Evolutionary conservation across 2,113 vertebrate genomes (phyloP).

Genomic region (Cynocephalus volans): DNA sequence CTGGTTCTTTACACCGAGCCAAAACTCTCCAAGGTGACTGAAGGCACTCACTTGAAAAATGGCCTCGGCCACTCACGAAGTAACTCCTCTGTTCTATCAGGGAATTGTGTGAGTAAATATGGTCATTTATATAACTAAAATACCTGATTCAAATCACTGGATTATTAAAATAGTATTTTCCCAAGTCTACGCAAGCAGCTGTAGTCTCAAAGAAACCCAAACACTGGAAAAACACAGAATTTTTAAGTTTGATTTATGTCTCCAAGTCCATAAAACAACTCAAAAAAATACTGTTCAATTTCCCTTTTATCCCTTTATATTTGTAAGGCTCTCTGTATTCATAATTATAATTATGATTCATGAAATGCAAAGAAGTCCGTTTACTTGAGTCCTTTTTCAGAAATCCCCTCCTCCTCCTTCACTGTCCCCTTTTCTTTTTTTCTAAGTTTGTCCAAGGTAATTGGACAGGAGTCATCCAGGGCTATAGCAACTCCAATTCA

Average conservation of each 20-base stretch:
- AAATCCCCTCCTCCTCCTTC: not conserved
- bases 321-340: not conserved
- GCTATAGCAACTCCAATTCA: not conserved
- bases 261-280: conserved; percentile 5
- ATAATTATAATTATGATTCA: conserved; percentile 56
- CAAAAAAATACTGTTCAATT: conserved; percentile 36
- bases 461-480: not conserved
- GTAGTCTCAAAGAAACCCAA: conserved; percentile 36
- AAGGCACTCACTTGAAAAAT: not conserved
- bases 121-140: not conserved
- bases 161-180: conserved; percentile 53
- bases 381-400: conserved; percentile 2
- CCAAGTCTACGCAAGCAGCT: conserved; percentile 26
- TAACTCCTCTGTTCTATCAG: not conserved
- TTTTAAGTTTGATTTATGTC: conserved; percentile 74
- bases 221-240: conserved; percentile 37
- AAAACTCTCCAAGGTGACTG: not conserved
- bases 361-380: conserved; percentile 28
- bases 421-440: not conserved
- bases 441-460: conserved; percentile 21
- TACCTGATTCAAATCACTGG: conserved; percentile 16
- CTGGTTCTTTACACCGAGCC: not conserved
- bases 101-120: not conserved
- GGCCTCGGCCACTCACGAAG: not conserved
- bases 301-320: conserved; percentile 43